Base-by-base conservation (phyloP, 2,797 vertebrate species). In the Ateles fusciceps region DNA sequence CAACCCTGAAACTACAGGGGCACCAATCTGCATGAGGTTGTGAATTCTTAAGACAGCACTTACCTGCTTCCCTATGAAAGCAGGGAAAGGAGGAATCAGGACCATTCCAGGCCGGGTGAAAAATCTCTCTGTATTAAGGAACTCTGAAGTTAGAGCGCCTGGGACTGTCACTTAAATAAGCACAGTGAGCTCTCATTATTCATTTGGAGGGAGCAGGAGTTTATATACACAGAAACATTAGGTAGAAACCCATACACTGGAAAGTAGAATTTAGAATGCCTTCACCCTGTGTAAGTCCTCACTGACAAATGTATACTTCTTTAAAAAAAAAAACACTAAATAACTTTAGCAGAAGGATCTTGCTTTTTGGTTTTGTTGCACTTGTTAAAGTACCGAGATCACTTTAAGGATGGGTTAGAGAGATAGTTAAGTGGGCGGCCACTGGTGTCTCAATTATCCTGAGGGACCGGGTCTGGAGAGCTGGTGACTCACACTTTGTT, bases 381-480 rank as follows among this genome's bases (percentile, higher is more conserved):
- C 81, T 97, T 98, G 94, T 92, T 97, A 89, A 85, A 96, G 89
- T 93, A 96, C 96, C 91, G 81, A 97, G 78, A 90, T 94, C 81
- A 44, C 48, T 96, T 94, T 94, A 83, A 91, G 52, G 74, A 72
- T 89, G 71, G 36, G 36, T 55, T 95, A 97, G 84, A 98, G 91
- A 98, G 85, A 98, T 85, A 92, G 95, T 97, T 97, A 98, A 93
- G 72, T 91, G 94, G 78, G 64, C 85, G 96, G 87, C 52, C 98
- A 98, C 93, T 97, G 95, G 86, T 96, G 93, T 98, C 97, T 98
- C 95, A 92, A 94, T 97, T 97, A 96, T 76, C 95, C 92, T 76
- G 93, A 98, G 96, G 97, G 96, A 97, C 55, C 87, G 55, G 96
- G 97, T 98, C 98, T 98, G 95, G 97, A 98, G 96, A 98, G 98